Base-by-base conservation (phyloP, 2,797 vertebrate genomes). In the Hypotaenidia okinawae region DNA sequence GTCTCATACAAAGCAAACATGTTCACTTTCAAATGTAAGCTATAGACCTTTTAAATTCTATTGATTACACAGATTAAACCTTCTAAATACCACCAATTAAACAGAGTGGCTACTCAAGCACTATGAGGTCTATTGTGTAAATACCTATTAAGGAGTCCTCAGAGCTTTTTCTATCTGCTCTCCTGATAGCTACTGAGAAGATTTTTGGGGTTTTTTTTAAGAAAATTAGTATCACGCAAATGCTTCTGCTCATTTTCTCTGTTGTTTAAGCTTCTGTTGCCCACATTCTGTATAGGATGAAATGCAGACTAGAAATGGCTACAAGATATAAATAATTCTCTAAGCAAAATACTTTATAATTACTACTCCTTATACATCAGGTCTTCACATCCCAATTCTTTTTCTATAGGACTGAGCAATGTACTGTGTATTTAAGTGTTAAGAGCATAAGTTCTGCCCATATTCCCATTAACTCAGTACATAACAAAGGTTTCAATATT, bases 71-170 rank as follows among this genome's bases (percentile, higher is more conserved):
- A 80, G 49, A 83, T 33, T 63, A 91, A 91, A 83, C 14, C 39
- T 81, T 70, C 51, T 47, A 86, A 78, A 90, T 32, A 72, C 11
- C 41, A 59, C 39, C 90, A 91, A 94, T 66, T 86, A 91, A 93
- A 49, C 28, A 80, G 37, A 79, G 37, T 52, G 41, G 55, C n/a
- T 83, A 76, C 68, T 93, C 51, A 79, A 89, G 80, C 70, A 72
- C n/a, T 84, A 52, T 76, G 68, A 90, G 22, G 35, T 51, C 76
- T 80, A 32, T 55, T 84, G 61, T 78, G 32, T 77, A 94, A 93
- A 95, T 45, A 77, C 5, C 5, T 33, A 70, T 69, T 81, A 77
- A 93, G 33, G 32, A 81, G 37, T 66, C 45, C 35, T 62, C 47
- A 72, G 77, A 94, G 54, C 59, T 69, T 25, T 61, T 89, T 73